Base-by-base conservation (phyloP, 2,797 vertebrate species). In the Tinamus major region DNA sequence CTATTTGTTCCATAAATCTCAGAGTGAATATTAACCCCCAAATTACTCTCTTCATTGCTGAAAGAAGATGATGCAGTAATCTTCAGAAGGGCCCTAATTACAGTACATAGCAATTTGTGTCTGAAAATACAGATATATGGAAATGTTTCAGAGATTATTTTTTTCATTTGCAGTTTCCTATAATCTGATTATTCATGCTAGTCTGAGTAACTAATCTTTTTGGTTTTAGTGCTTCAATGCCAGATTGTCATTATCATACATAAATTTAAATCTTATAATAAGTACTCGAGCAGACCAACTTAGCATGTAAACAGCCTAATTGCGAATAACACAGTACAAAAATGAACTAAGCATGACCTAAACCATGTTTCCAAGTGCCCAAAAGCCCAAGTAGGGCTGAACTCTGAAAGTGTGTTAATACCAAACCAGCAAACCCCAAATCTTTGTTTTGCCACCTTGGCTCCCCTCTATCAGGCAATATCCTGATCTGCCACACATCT, bases 1-100 rank as follows among this genome's bases (percentile, higher is more conserved):
- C 94, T 97, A 27, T 91, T 87, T 95, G 92, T 96, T 97, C 96
- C 88, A 93, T 94, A 95, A 97, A 96, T 93, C 61, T 89, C 76
- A 87, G 92, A 96, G 87, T 85, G 92, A 96, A 91, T 95, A 96
- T 98, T 97, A 97, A 97, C 94, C 62, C 94, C 81, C 2, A 13
- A 95, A 90, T 89, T 70, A 94, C 84, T 87, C 58, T 92, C 85
- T 76, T 96, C 86, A 62, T 0, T 84, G 86, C 41, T 90, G 80
- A 94, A 97, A 94, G 93, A 74, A 37, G 26, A 93, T 79, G 88
- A 81, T 72, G 62, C 68, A 69, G 77, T 92, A 92, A 94, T 92
- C 84, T 91, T 87, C 79, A 76, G 72, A 81, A 78, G 31, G 83
- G 93, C 69, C 27, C 9, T 95, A 91, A 90, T 95, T 91, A 95